phyloP scores from a whole-genome alignment of 2,888 invertebrate genomes.

The Drosophila fulvimacula region DNA sequence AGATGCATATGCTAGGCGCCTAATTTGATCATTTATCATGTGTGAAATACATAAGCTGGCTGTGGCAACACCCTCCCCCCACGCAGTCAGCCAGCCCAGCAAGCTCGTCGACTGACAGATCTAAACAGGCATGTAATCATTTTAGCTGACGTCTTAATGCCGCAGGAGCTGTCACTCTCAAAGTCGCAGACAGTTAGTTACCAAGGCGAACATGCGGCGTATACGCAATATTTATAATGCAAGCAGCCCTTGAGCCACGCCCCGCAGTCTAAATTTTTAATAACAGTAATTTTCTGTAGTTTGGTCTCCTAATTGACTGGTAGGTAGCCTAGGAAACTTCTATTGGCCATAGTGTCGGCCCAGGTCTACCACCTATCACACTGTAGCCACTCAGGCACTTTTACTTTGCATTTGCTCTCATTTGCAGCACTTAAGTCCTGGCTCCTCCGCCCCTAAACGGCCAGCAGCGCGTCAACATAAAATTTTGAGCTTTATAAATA shows the following conservation, averaged over 20 bases:
- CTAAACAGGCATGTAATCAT: constrained; percentile 79
- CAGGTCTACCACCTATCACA: constrained; percentile 18
- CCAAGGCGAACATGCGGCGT: constrained; percentile 36
- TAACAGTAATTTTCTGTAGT: not conserved
- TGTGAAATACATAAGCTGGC: constrained; percentile 71
- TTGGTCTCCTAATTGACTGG: not conserved
- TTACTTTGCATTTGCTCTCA: constrained; percentile 58
- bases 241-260: not conserved
- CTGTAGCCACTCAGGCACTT: constrained; percentile 37
- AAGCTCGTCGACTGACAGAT: constrained; percentile 61
- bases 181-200: constrained; percentile 62
- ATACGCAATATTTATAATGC: constrained; percentile 51
- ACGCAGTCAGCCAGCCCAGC: not conserved
- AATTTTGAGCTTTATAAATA: constrained; percentile 70
- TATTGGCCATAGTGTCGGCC: constrained; percentile 5
- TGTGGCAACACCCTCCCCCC: constrained; percentile 32
- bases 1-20: constrained; percentile 55
- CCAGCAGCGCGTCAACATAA: constrained; percentile 60
- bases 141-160: constrained; percentile 73
- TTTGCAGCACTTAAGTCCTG: constrained; percentile 60
- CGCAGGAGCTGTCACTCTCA: constrained; percentile 55
- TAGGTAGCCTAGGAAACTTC: not conserved
- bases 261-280: not conserved
- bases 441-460: constrained; percentile 25
- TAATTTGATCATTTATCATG: constrained; percentile 80